Conservation (phyloP, 2,113 vertebrate genomes). For the Dipodomys merriami region DNA sequence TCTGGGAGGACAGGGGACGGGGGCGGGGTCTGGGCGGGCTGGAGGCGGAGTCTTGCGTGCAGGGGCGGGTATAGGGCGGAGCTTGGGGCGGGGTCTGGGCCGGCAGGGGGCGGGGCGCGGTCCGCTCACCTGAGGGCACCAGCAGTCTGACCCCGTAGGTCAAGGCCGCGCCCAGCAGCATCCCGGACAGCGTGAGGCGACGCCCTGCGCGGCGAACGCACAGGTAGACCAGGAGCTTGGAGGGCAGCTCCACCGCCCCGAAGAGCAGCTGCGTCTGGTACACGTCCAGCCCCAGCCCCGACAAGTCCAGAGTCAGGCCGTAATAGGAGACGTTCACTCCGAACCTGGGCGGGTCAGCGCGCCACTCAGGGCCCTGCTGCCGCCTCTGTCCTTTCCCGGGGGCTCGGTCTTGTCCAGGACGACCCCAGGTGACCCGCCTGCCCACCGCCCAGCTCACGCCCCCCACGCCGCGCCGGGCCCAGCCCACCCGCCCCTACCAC, state of each 20-base stretch:
- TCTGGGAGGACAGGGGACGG: no score
- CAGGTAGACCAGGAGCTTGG: conserved; percentile 88
- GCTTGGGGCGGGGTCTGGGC: not conserved
- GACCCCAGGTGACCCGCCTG: not conserved
- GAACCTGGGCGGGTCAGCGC: conserved; percentile 85
- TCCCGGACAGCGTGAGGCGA: conserved; percentile 85
- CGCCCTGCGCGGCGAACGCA: conserved; percentile 86
- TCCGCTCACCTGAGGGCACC: conserved; percentile 84
- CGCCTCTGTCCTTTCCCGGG: not conserved
- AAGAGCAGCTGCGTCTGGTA: conserved; percentile 92
- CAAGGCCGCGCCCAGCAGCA: conserved; percentile 84
- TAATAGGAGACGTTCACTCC: conserved; percentile 92
- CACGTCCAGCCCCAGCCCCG: conserved; percentile 88
- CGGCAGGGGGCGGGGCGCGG: not conserved
- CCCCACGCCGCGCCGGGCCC: not conserved
- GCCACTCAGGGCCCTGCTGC: not conserved
- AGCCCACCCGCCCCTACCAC: conserved; percentile 81
- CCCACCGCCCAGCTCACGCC: not conserved
- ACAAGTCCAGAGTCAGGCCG: conserved; percentile 89
- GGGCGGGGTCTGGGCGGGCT: no score
- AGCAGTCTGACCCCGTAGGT: conserved; percentile 84
- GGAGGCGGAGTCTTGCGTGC: not conserved
- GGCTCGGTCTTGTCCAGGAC: not conserved
- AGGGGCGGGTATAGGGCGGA: accelerated
- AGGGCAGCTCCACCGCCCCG: conserved; percentile 87